Evolutionary conservation across 2,797 vertebrate genomes (phyloP).

Genomic region (Urocyon cinereoargenteus): DNA sequence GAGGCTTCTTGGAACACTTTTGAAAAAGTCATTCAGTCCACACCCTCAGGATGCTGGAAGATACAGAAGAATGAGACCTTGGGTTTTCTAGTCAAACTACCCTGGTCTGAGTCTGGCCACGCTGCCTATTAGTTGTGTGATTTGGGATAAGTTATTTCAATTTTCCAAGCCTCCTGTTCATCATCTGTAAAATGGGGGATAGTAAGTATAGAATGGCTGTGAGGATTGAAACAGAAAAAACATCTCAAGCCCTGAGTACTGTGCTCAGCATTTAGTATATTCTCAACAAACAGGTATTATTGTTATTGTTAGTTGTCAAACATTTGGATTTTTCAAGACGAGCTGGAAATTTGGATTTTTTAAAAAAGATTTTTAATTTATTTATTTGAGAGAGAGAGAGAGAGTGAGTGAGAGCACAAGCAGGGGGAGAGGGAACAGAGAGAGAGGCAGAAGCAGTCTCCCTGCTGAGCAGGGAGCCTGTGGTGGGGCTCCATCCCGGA

Average conservation of each 20-base stretch:
- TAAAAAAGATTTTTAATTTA: neutral
- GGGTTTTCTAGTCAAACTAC: neutral
- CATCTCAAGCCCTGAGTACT: neutral
- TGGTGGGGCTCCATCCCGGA: no score
- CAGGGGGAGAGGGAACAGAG: neutral
- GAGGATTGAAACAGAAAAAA: neutral
- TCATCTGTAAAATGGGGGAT: neutral
- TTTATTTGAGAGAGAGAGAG: neutral
- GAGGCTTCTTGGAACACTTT: neutral
- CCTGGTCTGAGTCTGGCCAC: neutral
- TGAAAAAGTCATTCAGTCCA: neutral
- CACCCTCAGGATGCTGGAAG: no score
- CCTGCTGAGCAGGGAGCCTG: neutral
- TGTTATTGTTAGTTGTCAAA: neutral
- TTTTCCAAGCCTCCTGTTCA: slow-evolving; percentile 8
- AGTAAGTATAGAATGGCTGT: neutral
- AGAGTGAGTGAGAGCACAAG: neutral
- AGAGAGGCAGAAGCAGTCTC: neutral
- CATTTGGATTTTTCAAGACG: neutral
- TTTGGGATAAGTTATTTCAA: neutral
- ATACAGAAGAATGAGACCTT: neutral
- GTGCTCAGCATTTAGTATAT: neutral
- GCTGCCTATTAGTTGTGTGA: neutral
- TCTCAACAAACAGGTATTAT: neutral
- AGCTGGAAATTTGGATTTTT: neutral